A percentile compares a stretch with the other conserved stretches of the same genome.
These are phyloP conservation scores for Vandiemenella viatica DNA, from an alignment of 2,888 invertebrate genomes.

Conservation along the genomic window DNA sequence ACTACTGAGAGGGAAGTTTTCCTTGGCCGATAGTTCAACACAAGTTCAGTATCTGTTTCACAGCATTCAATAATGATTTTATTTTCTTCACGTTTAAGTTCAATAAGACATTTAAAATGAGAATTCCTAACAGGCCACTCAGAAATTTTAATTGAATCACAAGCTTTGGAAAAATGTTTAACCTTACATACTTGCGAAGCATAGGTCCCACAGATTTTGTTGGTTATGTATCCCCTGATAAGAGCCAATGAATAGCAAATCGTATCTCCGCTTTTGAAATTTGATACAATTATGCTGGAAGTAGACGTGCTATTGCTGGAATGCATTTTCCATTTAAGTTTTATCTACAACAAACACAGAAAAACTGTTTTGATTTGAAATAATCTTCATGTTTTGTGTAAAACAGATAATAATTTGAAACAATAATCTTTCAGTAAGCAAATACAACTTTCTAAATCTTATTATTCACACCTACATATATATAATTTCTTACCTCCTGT, in stretches of 20 bases:
- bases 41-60: slow-evolving; percentile 32
- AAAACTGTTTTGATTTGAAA: no score
- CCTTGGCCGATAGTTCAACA: slow-evolving; percentile 40
- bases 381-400: no score
- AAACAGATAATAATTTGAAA: no score
- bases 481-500: no score
- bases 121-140: slow-evolving; percentile 46
- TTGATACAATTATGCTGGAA: slow-evolving; percentile 24
- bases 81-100: slow-evolving; percentile 47
- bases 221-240: slow-evolving; percentile 39
- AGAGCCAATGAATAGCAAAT: slow-evolving; percentile 44
- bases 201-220: not conserved
- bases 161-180: not conserved
- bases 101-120: slow-evolving; percentile 53
- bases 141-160: not conserved
- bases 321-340: no score
- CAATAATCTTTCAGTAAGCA: no score
- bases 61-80: slow-evolving; percentile 42
- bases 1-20: slow-evolving; percentile 47
- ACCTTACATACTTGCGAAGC: not conserved
- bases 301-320: no score
- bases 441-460: no score
- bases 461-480: no score
- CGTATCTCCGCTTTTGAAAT: slow-evolving; percentile 44
- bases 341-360: no score